Evolutionary conservation across 2,888 invertebrate species (phyloP), one percentile per base, ranked within the genome.

Genomic region (Hydrotaea diabolus): DNA sequence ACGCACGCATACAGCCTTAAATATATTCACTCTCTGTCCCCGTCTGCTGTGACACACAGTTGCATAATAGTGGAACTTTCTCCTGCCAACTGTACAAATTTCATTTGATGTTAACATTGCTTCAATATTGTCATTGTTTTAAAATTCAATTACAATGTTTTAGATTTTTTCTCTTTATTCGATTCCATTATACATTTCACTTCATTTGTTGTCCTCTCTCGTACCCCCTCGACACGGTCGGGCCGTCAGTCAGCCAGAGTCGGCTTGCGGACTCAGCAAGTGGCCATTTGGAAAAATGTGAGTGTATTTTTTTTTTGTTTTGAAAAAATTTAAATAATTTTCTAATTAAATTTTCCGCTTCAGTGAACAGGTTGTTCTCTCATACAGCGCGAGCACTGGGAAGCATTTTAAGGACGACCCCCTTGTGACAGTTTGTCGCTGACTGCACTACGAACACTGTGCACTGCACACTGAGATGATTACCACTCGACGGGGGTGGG

Each of bases 131-230:
- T 75, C 74, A 77, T 78, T 84, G 74, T 83, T 80, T 80, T 77
- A 76, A 84, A 84, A 84, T 84, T 79, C 78, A 84, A 81, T 84
- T 84, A 76, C 36, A 49, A 81, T 43, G 62, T 78, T 78, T 77
- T 84, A 53, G 75, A 72, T 21, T 80, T 80, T 77, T 55, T 77
- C 79, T 5, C 43, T 74, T 69, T 59, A 15, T 39, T n/a, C n/a
- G n/a, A n/a, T n/a, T n/a, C n/a, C n/a, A n/a, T n/a, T n/a, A n/a
- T n/a, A n/a, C n/a, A n/a, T 82, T 82, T 69, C 71, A 62, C n/a
- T 62, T 78, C 69, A 46, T 64, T 39, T 19, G 5, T 64, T 13
- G 3, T 13, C n/a, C 9, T 62, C 59, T 15, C 43, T 53, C 19
- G 39, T 13, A 19, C 64, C 36, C 59, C 11, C 59, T 26, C 43